Evolutionary conservation across 2,797 vertebrate species (phyloP).

Genomic region (Syngnathus acus): DNA sequence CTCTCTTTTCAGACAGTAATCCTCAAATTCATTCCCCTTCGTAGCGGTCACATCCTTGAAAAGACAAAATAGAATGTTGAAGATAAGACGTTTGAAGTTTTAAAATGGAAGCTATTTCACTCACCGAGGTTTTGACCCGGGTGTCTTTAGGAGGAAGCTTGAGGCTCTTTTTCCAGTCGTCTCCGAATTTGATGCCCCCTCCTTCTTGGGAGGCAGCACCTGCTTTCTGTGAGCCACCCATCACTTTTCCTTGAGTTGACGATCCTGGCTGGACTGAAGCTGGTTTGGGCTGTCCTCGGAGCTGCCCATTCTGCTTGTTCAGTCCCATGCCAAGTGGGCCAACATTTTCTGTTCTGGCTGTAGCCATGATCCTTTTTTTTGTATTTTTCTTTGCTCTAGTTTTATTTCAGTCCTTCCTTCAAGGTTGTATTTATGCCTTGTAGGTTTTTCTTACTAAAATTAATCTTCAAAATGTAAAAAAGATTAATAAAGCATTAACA

Average conservation of each 20-base stretch:
- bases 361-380: constrained; percentile 56
- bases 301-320: constrained; percentile 74
- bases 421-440: constrained; percentile 47
- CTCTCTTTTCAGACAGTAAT: constrained; percentile 78
- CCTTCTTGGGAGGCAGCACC: constrained; percentile 55
- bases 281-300: constrained; percentile 69
- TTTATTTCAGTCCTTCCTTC: constrained; percentile 18
- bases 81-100: not conserved
- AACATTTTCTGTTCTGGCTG: constrained; percentile 67
- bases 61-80: not conserved
- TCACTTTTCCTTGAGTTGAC: constrained; percentile 51
- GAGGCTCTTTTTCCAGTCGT: constrained; percentile 76
- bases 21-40: constrained; percentile 80
- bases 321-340: constrained; percentile 67
- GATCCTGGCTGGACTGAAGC: constrained; percentile 53
- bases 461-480: constrained; percentile 54
- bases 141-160: constrained; percentile 73
- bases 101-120: constrained; percentile 19
- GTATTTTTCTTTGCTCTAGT: constrained; percentile 14
- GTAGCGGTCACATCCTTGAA: constrained; percentile 74
- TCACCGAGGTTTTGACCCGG: constrained; percentile 73
- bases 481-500: constrained; percentile 67
- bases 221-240: constrained; percentile 50
- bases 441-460: constrained; percentile 52
- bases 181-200: constrained; percentile 72